Conservation (phyloP, 2,888 invertebrate genomes). For the Axea sp. region DNA sequence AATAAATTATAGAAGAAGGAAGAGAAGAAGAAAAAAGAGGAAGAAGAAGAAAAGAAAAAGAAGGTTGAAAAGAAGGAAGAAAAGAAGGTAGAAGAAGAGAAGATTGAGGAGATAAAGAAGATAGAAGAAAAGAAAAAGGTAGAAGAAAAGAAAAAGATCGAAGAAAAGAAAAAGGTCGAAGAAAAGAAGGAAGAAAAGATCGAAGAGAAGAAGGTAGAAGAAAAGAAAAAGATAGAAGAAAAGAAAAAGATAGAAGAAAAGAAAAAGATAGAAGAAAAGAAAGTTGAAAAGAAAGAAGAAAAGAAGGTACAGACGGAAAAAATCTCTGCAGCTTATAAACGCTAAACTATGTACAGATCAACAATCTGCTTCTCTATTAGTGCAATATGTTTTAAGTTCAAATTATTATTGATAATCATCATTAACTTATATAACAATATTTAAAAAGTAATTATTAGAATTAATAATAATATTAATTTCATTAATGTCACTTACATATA, state of each 20-base stretch:
- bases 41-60: constrained; percentile 62
- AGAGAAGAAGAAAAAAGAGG: constrained; percentile 65
- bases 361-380: no score
- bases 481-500: no score
- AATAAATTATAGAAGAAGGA: constrained; percentile 71
- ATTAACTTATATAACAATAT: no score
- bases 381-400: no score
- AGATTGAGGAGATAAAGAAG: constrained; percentile 75
- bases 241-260: constrained; percentile 73
- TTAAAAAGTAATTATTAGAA: no score
- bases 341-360: not conserved
- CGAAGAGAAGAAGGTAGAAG: constrained; percentile 71
- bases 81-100: constrained; percentile 74
- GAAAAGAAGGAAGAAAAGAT: constrained; percentile 74
- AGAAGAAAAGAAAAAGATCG: constrained; percentile 65
- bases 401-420: no score
- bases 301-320: constrained; percentile 74
- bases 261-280: constrained; percentile 68
- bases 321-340: not conserved
- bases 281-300: constrained; percentile 71
- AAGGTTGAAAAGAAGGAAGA: constrained; percentile 66
- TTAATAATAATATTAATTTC: no score
- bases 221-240: constrained; percentile 66
- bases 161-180: constrained; percentile 70
- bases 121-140: constrained; percentile 72